Percentiles rank a stretch among this genome's conserved stretches.
phyloP scores from a whole-genome alignment of 2,797 vertebrate genomes.

The Phrynocephalus guinanensis region DNA sequence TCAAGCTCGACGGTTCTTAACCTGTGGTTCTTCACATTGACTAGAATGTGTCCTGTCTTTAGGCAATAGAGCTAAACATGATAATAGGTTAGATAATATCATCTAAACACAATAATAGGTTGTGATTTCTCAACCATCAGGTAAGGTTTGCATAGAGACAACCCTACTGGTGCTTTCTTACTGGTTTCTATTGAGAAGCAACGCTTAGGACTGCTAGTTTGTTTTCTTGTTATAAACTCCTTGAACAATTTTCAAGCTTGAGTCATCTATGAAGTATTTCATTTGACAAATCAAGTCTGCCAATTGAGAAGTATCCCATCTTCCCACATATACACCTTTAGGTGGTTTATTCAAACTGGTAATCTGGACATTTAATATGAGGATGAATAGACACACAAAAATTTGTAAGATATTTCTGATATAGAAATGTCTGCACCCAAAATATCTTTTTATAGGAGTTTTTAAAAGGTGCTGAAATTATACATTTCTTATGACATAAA shows the following conservation, averaged over 20 bases:
- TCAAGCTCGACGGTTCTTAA: not conserved
- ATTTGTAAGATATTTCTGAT: not conserved
- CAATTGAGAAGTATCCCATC: conserved; percentile 70
- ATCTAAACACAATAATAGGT: too few relatives aligned
- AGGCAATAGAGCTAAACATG: not conserved
- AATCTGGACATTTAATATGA: conserved; percentile 67
- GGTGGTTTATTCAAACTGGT: conserved; percentile 62
- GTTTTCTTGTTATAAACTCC: conserved; percentile 61
- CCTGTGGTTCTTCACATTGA: not conserved
- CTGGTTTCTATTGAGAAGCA: conserved; percentile 19
- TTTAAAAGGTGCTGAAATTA: conserved; percentile 65
- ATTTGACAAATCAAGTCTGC: conserved; percentile 72
- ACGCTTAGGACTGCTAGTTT: conserved; percentile 42
- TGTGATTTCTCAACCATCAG: not conserved
- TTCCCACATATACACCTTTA: conserved; percentile 66
- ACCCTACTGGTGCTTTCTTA: not conserved
- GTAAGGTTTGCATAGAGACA: not conserved
- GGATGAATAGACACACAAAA: conserved; percentile 62
- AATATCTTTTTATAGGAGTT: too few relatives aligned
- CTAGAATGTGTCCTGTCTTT: not conserved
- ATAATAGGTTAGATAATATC: too few relatives aligned
- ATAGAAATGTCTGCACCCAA: too few relatives aligned
- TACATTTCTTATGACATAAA: conserved; percentile 76
- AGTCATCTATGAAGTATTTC: conserved; percentile 68
- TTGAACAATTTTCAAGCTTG: conserved; percentile 67